phyloP scores from a whole-genome alignment of 2,113 vertebrate species.

The Engraulis encrasicolus region DNA sequence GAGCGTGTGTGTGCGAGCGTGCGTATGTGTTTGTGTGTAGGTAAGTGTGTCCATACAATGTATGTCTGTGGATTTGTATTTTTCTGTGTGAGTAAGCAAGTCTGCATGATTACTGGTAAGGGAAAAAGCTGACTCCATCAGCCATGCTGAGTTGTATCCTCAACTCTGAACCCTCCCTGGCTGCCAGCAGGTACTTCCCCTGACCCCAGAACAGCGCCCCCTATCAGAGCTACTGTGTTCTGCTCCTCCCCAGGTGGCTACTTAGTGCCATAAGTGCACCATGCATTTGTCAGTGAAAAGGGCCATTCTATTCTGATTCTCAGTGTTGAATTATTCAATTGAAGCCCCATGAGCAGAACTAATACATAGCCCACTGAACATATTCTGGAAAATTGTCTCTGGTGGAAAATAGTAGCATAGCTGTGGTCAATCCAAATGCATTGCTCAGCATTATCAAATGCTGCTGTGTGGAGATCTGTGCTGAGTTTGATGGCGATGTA shows the following conservation, averaged over 20 bases:
- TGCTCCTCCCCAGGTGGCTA: not conserved
- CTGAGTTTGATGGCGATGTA: conserved; percentile 11
- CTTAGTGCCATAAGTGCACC: too few species aligned
- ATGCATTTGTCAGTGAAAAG: too few species aligned
- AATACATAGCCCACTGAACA: conserved; percentile 4
- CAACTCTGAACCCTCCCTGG: not conserved
- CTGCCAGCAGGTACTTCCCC: not conserved
- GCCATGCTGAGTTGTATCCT: not conserved
- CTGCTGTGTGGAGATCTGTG: not conserved
- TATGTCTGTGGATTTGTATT: not conserved
- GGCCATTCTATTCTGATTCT: not conserved
- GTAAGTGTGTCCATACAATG: not conserved
- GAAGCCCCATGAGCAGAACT: not conserved
- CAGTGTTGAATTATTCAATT: too few species aligned
- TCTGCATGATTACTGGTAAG: not conserved
- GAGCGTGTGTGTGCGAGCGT: not conserved
- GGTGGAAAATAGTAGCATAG: not conserved
- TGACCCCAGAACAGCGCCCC: not conserved
- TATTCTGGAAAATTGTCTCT: conserved; percentile 1
- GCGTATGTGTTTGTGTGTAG: not conserved
- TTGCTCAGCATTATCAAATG: not conserved
- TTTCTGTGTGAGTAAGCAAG: not conserved
- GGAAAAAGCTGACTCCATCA: not conserved
- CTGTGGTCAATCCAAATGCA: not conserved
- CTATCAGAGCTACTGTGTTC: not conserved